Evolutionary conservation across 2,113 vertebrate species (phyloP).

Genomic region (Redunca redunca): DNA sequence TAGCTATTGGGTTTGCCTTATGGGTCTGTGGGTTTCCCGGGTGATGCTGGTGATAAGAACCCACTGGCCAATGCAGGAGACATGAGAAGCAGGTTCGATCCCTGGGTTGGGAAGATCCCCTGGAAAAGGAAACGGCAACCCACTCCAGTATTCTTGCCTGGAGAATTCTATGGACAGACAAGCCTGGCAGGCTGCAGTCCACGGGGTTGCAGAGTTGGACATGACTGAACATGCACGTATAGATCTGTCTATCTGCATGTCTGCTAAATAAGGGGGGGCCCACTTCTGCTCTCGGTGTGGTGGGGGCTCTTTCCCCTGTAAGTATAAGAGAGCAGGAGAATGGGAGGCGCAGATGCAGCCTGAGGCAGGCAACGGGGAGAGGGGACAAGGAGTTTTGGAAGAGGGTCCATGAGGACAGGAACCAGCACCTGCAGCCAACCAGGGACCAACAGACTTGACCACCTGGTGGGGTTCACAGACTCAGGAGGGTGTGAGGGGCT

Average conservation of each 20-base stretch:
- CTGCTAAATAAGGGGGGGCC: neutral
- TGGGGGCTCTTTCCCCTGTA: neutral
- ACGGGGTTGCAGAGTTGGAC: neutral
- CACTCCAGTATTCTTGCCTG: neutral
- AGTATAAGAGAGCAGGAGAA: neutral
- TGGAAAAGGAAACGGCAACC: neutral
- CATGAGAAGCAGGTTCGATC: fast-evolving
- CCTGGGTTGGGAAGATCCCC: neutral
- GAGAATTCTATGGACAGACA: neutral
- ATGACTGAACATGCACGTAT: neutral
- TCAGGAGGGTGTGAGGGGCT: neutral
- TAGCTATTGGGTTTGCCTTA: neutral
- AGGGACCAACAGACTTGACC: neutral
- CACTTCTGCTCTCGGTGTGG: neutral
- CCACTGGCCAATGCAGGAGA: neutral
- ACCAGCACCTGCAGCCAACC: neutral
- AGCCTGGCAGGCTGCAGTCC: neutral
- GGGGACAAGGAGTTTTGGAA: neutral
- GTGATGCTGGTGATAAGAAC: neutral
- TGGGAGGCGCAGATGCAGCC: neutral
- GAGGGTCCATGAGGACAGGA: neutral
- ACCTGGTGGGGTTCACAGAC: neutral
- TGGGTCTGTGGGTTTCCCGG: neutral
- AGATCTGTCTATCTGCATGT: neutral
- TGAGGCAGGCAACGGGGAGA: neutral